These are phyloP conservation scores for Cottoperca gobio DNA, from an alignment of 2,797 vertebrate species.

Conservation along the genomic window DNA sequence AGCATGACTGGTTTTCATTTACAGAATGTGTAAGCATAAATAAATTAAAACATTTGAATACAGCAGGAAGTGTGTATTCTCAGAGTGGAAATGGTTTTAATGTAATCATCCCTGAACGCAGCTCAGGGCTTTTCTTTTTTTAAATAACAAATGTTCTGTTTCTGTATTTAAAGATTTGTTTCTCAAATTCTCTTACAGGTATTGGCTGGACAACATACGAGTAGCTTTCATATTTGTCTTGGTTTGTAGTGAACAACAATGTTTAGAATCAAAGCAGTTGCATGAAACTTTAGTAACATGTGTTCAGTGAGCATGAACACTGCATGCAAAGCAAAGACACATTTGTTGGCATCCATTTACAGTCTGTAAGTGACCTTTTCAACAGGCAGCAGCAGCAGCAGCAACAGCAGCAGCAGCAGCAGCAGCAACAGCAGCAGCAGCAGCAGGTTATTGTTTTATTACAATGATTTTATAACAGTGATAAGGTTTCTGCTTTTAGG, in stretches of 20 bases:
- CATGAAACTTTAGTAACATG: neutral
- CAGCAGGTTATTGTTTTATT: too few relatives aligned
- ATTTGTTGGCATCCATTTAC: neutral
- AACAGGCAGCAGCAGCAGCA: too few relatives aligned
- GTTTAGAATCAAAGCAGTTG: neutral
- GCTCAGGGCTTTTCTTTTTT: neutral
- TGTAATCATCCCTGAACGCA: neutral
- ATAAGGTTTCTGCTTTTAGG: slow-evolving; percentile 36
- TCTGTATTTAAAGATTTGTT: neutral
- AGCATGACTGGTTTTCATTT: slow-evolving; percentile 9
- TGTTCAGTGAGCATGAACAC: neutral
- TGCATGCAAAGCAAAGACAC: neutral
- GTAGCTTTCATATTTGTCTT: neutral
- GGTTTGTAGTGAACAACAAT: neutral
- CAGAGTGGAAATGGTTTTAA: neutral
- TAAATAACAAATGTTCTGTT: neutral
- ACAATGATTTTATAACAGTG: slow-evolving; percentile 24
- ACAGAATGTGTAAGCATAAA: slow-evolving; percentile 17
- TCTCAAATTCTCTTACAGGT: neutral
- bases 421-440: too few relatives aligned
- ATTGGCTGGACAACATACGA: neutral
- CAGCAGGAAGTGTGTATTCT: neutral
- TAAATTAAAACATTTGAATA: slow-evolving; percentile 20
- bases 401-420: too few relatives aligned
- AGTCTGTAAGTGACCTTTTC: neutral